Evolutionary conservation across 2,113 vertebrate species (phyloP).

Genomic region (Peromyscus californicus): DNA sequence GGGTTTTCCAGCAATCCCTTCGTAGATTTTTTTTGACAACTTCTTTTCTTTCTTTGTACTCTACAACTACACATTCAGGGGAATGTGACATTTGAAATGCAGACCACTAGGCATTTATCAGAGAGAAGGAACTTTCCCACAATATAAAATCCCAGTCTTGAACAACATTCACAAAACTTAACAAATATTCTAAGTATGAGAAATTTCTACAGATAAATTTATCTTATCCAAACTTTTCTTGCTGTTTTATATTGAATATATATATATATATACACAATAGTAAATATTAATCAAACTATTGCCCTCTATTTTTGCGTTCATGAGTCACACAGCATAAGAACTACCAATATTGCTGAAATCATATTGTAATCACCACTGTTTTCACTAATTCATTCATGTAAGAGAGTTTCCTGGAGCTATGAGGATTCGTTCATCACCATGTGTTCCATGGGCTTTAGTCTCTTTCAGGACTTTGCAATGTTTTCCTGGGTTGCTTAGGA

Average conservation of each 20-base stretch:
- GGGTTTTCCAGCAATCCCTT: not conserved
- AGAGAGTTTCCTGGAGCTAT: not conserved
- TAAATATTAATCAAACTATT: not conserved
- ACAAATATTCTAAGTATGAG: not conserved
- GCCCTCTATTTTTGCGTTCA: not conserved
- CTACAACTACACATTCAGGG: not conserved
- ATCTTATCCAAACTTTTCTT: not conserved
- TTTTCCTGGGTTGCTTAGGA: too few relatives aligned
- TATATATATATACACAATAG: not conserved
- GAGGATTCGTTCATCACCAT: not conserved
- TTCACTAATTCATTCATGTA: not conserved
- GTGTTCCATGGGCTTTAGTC: not conserved
- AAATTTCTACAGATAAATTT: constrained; percentile 17
- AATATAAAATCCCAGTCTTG: not conserved
- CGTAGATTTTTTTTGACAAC: not conserved
- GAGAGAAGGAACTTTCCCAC: not conserved
- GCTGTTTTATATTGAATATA: not conserved
- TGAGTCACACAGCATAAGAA: not conserved
- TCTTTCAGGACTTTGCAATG: not conserved
- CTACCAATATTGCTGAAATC: not conserved
- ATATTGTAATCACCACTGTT: not conserved
- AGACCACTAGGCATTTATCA: not conserved
- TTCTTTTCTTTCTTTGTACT: not conserved
- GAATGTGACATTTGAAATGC: not conserved
- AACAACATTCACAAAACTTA: not conserved